phyloP scores from a whole-genome alignment of 2,888 invertebrate genomes.

The Tanytarsus gracilentus region DNA sequence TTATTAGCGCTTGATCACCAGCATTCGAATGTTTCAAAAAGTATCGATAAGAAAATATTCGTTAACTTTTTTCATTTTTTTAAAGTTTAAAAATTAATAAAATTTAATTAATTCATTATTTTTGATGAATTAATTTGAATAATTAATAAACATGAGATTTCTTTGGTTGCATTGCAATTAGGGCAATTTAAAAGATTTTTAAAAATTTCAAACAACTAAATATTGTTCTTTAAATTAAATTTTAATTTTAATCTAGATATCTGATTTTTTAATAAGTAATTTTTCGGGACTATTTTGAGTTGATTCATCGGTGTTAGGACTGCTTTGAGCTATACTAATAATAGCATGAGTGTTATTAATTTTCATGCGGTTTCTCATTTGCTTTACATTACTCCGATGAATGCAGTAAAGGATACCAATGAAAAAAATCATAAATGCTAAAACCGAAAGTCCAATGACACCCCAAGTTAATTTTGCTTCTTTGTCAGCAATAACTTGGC shows the following conservation, averaged over 20 bases:
- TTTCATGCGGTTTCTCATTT: constrained; percentile 8
- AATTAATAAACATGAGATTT: constrained; percentile 22
- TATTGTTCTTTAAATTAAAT: background rate
- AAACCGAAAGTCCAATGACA: constrained; percentile 44
- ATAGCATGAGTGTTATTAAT: constrained; percentile 4
- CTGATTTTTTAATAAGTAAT: constrained; percentile 15
- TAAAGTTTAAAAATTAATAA: background rate
- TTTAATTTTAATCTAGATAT: background rate
- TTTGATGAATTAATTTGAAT: background rate
- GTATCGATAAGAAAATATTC: too few species aligned
- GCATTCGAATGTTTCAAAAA: too few species aligned
- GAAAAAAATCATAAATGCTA: constrained; percentile 45
- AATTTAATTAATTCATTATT: background rate
- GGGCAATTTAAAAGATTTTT: background rate
- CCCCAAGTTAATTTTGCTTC: constrained; percentile 43
- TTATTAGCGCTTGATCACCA: too few species aligned
- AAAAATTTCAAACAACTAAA: background rate
- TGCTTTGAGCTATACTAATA: background rate
- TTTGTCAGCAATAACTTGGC: constrained; percentile 16
- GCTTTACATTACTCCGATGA: constrained; percentile 18
- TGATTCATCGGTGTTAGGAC: background rate
- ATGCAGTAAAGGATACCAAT: constrained; percentile 36
- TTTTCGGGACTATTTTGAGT: constrained; percentile 5
- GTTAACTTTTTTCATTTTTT: too few species aligned
- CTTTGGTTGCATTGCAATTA: constrained; percentile 3